A percentile compares a stretch with the other conserved stretches of the same genome.
Evolutionary conservation across 2,797 vertebrate genomes (phyloP).

Genomic region (Phataginus tetradactyla): DNA sequence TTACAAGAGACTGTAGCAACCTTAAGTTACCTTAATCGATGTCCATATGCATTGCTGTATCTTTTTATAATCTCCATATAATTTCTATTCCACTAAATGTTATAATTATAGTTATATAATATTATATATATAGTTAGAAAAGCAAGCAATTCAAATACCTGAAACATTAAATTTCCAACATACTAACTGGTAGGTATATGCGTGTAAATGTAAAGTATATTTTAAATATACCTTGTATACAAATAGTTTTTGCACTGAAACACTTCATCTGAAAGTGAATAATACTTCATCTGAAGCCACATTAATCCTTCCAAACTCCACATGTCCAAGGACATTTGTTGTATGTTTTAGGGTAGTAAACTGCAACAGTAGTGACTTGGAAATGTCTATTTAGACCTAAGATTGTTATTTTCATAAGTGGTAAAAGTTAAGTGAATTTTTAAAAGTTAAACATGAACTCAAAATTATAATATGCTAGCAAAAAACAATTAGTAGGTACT

Average conservation of each 20-base stretch:
- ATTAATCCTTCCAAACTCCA: neutral
- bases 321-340: neutral
- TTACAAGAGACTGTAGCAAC: neutral
- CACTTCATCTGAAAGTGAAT: neutral
- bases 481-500: neutral
- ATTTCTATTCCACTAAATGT: neutral
- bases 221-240: neutral
- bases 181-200: neutral
- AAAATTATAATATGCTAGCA: neutral
- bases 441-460: neutral
- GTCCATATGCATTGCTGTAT: neutral
- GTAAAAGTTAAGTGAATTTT: slow-evolving; percentile 25
- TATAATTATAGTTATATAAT: neutral
- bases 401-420: neutral
- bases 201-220: neutral
- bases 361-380: neutral
- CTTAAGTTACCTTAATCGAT: neutral
- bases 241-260: neutral
- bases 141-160: neutral
- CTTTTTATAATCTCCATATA: neutral
- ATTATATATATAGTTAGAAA: neutral
- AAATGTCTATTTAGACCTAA: neutral
- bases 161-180: neutral
- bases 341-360: neutral
- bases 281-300: neutral